A percentile compares a stretch with the other conserved stretches of the same genome.
Evolutionary conservation across 1,140 invertebrate genomes (phyloP).

Genomic region (Ips typographus): DNA sequence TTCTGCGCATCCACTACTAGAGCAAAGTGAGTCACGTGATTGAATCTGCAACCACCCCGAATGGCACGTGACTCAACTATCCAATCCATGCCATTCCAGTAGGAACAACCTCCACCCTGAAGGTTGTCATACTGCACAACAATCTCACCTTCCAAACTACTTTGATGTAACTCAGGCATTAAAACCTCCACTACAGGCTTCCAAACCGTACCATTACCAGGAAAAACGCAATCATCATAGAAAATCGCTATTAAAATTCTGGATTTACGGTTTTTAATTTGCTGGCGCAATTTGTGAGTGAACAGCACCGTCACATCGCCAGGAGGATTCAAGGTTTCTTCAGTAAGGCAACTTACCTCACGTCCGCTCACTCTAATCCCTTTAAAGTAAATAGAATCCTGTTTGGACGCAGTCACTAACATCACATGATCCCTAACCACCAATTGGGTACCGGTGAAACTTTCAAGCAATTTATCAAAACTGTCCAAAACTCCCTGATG

Average conservation of each 20-base stretch:
- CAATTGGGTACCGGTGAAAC: no score
- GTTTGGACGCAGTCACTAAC: not conserved
- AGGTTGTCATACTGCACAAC: constrained; percentile 13
- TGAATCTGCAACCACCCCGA: constrained; percentile 8
- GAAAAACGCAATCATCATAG: constrained; percentile 23
- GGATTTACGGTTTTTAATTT: constrained; percentile 8
- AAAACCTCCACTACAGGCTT: constrained; percentile 21
- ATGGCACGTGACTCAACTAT: constrained; percentile 7
- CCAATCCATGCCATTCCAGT: constrained; percentile 34
- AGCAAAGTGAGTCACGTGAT: constrained; percentile 28
- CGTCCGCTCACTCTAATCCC: constrained; percentile 3
- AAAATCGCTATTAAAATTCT: constrained; percentile 24
- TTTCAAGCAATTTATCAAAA: no score
- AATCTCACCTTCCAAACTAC: constrained; percentile 12
- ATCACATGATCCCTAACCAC: no score
- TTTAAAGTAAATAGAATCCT: constrained; percentile 16
- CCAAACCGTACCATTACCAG: not conserved
- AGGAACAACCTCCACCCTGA: constrained; percentile 19
- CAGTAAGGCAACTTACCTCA: constrained; percentile 7
- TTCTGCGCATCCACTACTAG: constrained; percentile 24
- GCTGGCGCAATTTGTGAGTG: constrained; percentile 11
- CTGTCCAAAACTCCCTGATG: no score
- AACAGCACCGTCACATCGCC: constrained; percentile 6
- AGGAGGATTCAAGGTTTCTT: not conserved
- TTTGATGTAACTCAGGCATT: constrained; percentile 15